A percentile compares a stretch with the other conserved stretches of the same genome.
phyloP scores from a whole-genome alignment of 2,113 vertebrate genomes.

The Pterocles orientalis region DNA sequence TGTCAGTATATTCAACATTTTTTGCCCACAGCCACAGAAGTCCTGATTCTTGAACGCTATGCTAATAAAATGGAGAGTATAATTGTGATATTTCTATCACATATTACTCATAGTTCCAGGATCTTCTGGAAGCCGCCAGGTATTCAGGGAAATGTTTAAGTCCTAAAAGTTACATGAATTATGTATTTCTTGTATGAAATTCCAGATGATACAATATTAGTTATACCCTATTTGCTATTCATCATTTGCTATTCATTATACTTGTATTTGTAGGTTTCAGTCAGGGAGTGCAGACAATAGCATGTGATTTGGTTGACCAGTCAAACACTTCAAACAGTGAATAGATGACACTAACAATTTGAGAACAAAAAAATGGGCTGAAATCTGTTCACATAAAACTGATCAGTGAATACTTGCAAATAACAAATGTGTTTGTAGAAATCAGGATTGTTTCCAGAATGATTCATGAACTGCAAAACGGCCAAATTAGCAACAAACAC shows the following conservation, averaged over 20 bases:
- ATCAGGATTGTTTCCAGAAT: constrained; percentile 61
- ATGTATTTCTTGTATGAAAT: constrained; percentile 45
- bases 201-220: constrained; percentile 33
- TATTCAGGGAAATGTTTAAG: constrained; percentile 2
- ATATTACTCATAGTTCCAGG: neutral
- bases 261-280: constrained; percentile 47
- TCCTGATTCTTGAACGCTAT: neutral
- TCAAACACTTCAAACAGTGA: constrained; percentile 61
- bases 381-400: constrained; percentile 60
- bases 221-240: constrained; percentile 59
- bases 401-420: constrained; percentile 60
- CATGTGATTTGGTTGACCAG: constrained; percentile 61
- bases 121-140: constrained; percentile 14
- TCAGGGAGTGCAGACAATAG: constrained; percentile 47
- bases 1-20: neutral
- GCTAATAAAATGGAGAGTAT: neutral
- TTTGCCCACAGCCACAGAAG: neutral
- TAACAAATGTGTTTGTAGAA: constrained; percentile 52
- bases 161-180: constrained; percentile 51
- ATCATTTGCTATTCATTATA: constrained; percentile 56
- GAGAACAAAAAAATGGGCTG: constrained; percentile 42
- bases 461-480: constrained; percentile 51
- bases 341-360: constrained; percentile 45
- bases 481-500: constrained; percentile 58
- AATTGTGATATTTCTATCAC: constrained; percentile 16